These are phyloP conservation scores for Popillia japonica DNA, from an alignment of 1,140 invertebrate genomes.

Conservation along the genomic window DNA sequence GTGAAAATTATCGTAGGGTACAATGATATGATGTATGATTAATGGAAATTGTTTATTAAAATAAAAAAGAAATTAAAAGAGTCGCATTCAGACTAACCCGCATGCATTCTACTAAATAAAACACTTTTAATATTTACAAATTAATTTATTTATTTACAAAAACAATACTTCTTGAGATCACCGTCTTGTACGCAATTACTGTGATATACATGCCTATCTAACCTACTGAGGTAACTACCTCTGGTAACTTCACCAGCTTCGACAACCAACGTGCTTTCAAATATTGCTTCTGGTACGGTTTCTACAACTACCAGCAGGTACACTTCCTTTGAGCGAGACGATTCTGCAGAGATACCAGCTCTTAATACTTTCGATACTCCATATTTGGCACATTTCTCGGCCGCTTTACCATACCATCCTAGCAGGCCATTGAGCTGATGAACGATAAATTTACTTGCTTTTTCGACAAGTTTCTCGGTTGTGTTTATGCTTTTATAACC, in stretches of 20 bases:
- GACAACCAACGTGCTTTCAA: conserved; percentile 51
- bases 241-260: background rate
- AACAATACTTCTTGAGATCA: conserved; percentile 67
- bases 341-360: background rate
- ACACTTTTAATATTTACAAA: no score
- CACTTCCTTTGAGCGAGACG: conserved; percentile 42
- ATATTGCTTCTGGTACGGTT: conserved; percentile 51
- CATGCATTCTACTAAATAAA: no score
- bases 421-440: conserved; percentile 52
- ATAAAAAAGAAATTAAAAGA: no score
- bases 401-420: conserved; percentile 53
- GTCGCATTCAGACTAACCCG: no score
- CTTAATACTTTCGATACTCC: background rate
- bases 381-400: conserved; percentile 63
- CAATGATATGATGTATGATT: no score
- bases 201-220: conserved; percentile 67
- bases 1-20: no score
- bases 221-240: conserved; percentile 64
- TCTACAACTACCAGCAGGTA: conserved; percentile 49
- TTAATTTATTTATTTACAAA: conserved; percentile 53
- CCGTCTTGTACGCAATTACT: conserved; percentile 64
- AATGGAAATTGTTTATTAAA: no score
- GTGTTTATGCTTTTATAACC: conserved; percentile 60
- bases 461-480: conserved; percentile 58
- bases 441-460: conserved; percentile 62